Base-by-base conservation (phyloP, 2,113 vertebrate species). In the Mirounga angustirostris region DNA sequence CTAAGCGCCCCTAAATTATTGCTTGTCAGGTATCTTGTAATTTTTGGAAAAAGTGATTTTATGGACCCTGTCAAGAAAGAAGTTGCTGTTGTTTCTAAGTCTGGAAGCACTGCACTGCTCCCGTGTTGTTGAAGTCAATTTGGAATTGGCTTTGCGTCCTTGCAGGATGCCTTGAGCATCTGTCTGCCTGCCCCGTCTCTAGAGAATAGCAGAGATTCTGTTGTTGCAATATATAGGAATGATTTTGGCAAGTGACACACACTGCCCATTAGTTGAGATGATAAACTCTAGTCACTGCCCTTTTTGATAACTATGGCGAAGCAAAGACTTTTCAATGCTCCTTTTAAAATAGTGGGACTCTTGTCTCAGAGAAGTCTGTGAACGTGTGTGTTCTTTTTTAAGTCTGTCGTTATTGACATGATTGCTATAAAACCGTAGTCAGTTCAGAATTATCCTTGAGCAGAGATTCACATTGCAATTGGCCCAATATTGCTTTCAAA, bases 1-100 rank as follows among this genome's bases (percentile, higher is more conserved):
- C 97, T 59, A 69, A 97, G 0, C 95, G 19, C 54, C 97, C 89
- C 97, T 93, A 61, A 97, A 54, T 98, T 97, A 95, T 74, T 84
- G 46, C 56, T n/a, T 98, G 87, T 97, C 65, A 95, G 36, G 78
- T 95, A 95, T 87, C 96, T 92, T 87, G 30, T 73, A 89, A 50
- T 69, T 81, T 43, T 21, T 83, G 58, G 54, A 22, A 87, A 89
- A 97, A 59, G 15, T 76, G 43, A 56, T 36, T 96, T 76, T 52
- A 30, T 65, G 22, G 22, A 79, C 21, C 3, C 43, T 59, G 2
- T 89, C 26, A 36, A 84, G 33, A 88, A 58, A 61, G 33, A 50
- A 78, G 28, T 40, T 93, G 43, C 16, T 40, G 58, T 80, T 80
- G 22, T 21, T 56, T 19, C 0, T 89, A 63, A 52, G 40, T 52